Base-by-base conservation (phyloP, 30 jellyfish, hydroid and myxozoan species). In the Chrysaora quinquecirrha region DNA sequence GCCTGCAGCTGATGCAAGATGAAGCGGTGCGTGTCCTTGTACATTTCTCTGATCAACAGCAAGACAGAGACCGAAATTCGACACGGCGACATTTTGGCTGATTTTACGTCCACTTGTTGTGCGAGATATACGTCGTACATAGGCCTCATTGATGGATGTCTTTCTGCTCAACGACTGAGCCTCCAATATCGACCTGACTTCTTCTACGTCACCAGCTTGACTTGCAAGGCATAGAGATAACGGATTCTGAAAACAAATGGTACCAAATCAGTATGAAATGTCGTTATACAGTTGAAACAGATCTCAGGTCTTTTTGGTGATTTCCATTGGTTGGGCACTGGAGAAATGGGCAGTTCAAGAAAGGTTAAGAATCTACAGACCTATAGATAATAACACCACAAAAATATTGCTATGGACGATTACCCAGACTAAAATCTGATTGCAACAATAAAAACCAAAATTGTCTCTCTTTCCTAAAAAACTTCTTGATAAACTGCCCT, bases 1-100 rank as follows among this genome's bases (percentile, higher is more conserved):
- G 50, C 97, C 97, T 0, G 97, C 95, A 33, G 97, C 93, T 10
- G 97, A 82, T 14, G 97, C 97, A 27, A 89, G 23, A 30, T 89
- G 97, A 19, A 89, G 24, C 1, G 97, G 97, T 1, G 95, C 90
- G 48, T 80, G 91, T 1, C 95, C 95, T 76, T 83, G 91, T 46
- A 82, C 97, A 46, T 89, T 89, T 47, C 88, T 54, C 64, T 89
- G 97, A 83, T 89, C 97, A 21, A 89, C 87, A 9, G 91, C 84
- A 9, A 90, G 70, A 33, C 87, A 81, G 1, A 88, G 86, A 56
- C 97, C 97, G 35, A 89, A 84, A 54, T 80, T 89, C 54, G 87
- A 47, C 0, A 62, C 16, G 28, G 77, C 21, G 48, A 82, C 71
- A 22, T 74, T 73, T 19, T 84, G 90, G 46, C 97, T 89, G 63